These are phyloP conservation scores for Eurosta solidaginis DNA, from an alignment of 1,140 invertebrate genomes.

Conservation along the genomic window DNA sequence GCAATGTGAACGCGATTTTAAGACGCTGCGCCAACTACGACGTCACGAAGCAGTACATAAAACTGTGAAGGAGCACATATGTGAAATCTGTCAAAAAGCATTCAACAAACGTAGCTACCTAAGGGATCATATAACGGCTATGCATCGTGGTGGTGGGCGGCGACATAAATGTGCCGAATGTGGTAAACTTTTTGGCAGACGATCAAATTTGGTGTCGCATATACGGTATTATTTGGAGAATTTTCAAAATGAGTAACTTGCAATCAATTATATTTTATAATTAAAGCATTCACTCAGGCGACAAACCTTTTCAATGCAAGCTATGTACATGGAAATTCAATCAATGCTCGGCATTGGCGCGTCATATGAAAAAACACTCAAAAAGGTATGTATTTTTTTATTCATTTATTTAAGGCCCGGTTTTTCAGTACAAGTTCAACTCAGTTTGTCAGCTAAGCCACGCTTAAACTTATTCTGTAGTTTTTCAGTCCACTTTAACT, in stretches of 20 bases:
- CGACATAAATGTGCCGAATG: slow-evolving; percentile 37
- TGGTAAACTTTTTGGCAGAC: slow-evolving; percentile 36
- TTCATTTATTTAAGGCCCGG: not conserved
- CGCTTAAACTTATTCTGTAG: no score
- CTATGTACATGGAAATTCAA: slow-evolving; percentile 36
- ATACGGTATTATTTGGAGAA: slow-evolving; percentile 28
- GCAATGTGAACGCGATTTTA: slow-evolving; percentile 32
- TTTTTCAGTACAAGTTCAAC: no score
- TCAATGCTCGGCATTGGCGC: slow-evolving; percentile 35
- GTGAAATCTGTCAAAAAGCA: slow-evolving; percentile 33
- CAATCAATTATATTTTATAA: not conserved
- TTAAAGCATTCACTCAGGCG: slow-evolving; percentile 36
- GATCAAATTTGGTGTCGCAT: slow-evolving; percentile 37
- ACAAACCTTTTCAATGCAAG: slow-evolving; percentile 37
- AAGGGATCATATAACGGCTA: slow-evolving; percentile 33
- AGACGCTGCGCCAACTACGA: slow-evolving; percentile 31
- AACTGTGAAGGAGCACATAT: slow-evolving; percentile 30
- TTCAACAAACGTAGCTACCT: slow-evolving; percentile 36
- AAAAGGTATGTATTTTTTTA: slow-evolving; percentile 22
- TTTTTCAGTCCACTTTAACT: no score
- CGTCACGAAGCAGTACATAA: slow-evolving; percentile 33
- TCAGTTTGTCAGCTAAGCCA: no score
- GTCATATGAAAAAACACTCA: slow-evolving; percentile 37
- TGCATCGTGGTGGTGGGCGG: slow-evolving; percentile 31
- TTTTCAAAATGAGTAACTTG: not conserved